phyloP scores from a whole-genome alignment of 2,888 invertebrate species.

The Campopleginae sp. region DNA sequence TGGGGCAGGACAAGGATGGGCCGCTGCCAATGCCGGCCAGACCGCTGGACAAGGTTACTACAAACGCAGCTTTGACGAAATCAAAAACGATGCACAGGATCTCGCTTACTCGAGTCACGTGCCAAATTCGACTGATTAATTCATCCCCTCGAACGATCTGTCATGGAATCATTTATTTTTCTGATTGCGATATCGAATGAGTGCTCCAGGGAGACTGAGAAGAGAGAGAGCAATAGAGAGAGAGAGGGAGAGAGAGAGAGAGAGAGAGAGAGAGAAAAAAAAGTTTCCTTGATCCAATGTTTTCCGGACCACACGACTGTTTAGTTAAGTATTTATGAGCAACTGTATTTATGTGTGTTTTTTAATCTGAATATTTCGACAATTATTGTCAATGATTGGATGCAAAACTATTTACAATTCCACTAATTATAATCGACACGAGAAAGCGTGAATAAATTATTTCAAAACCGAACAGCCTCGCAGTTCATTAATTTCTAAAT shows the following conservation, averaged over 20 bases:
- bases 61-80: constrained; percentile 84
- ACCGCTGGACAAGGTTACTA: constrained; percentile 80
- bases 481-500: neutral
- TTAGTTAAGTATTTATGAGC: constrained; percentile 68
- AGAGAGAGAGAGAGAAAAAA: constrained; percentile 35
- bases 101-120: constrained; percentile 90
- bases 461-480: constrained; percentile 23
- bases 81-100: constrained; percentile 87
- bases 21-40: constrained; percentile 79
- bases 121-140: constrained; percentile 75
- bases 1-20: constrained; percentile 77
- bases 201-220: constrained; percentile 17
- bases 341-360: constrained; percentile 64
- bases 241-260: constrained; percentile 19
- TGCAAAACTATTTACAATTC: constrained; percentile 39
- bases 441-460: constrained; percentile 59
- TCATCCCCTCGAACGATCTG: neutral
- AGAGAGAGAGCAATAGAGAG: constrained; percentile 17
- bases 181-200: constrained; percentile 34
- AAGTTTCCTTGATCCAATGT: constrained; percentile 35
- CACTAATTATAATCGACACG: constrained; percentile 50
- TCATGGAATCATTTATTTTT: constrained; percentile 4
- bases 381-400: constrained; percentile 49
- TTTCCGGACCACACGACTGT: constrained; percentile 61
- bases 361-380: constrained; percentile 11